Evolutionary conservation across 2,888 invertebrate species (phyloP).

Genomic region (Mimas tiliae): DNA sequence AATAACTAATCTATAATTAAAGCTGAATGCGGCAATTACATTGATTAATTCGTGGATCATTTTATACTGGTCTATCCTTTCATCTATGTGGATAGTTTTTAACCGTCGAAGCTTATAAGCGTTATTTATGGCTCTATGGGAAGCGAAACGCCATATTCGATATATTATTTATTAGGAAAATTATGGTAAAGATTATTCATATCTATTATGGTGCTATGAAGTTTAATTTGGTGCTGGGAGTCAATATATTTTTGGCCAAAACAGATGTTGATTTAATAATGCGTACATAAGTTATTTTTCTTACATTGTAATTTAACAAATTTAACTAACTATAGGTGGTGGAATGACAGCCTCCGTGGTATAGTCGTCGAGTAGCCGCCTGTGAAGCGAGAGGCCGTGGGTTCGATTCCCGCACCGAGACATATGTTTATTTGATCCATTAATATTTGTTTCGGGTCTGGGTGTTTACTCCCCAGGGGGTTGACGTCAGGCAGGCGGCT

Average conservation of each 20-base stretch:
- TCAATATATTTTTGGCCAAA: not conserved
- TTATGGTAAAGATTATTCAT: constrained; percentile 50
- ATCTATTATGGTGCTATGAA: constrained; percentile 10
- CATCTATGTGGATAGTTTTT: constrained; percentile 49
- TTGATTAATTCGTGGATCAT: not conserved
- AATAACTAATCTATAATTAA: no score
- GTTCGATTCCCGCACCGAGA: no score
- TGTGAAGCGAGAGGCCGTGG: no score
- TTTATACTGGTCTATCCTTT: constrained; percentile 29
- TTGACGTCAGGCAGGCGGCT: no score
- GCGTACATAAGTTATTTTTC: not conserved
- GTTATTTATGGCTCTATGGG: constrained; percentile 72
- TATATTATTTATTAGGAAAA: constrained; percentile 71
- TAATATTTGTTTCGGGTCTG: no score
- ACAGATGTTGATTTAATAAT: not conserved
- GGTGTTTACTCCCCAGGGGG: no score
- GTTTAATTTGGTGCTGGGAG: not conserved
- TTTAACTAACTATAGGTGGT: no score
- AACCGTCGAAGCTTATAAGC: constrained; percentile 62
- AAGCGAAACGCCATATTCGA: constrained; percentile 70
- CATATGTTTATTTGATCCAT: no score
- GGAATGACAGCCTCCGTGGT: no score
- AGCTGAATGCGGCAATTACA: not conserved
- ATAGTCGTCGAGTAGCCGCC: no score
- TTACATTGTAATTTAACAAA: not conserved